A percentile compares a stretch with the other conserved stretches of the same genome.
phyloP scores from a whole-genome alignment of 2,888 invertebrate genomes.

The Octodonta nipae region DNA sequence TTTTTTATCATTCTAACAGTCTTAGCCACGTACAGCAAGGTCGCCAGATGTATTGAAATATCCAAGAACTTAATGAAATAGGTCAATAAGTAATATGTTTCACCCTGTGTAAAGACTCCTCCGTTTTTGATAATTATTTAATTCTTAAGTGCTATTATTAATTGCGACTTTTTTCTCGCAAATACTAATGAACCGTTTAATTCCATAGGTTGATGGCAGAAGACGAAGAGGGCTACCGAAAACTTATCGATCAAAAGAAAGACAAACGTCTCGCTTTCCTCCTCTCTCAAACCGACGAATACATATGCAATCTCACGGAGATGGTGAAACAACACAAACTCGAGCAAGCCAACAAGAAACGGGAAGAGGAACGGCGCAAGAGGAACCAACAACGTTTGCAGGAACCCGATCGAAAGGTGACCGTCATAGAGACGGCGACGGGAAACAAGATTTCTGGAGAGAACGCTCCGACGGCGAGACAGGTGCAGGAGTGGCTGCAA shows the following conservation, averaged over 20 bases:
- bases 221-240: constrained; percentile 98
- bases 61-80: too few relatives aligned
- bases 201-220: constrained; percentile 97
- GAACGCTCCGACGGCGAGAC: constrained; percentile 75
- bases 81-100: too few relatives aligned
- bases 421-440: constrained; percentile 76
- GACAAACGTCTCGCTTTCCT: constrained; percentile 96
- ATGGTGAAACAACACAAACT: constrained; percentile 94
- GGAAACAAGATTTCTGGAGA: constrained; percentile 67
- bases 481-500: constrained; percentile 77
- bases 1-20: too few relatives aligned
- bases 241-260: constrained; percentile 99
- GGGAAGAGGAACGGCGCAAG: constrained; percentile 66
- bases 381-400: constrained; percentile 73
- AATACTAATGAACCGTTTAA: too few relatives aligned
- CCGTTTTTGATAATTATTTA: too few relatives aligned
- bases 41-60: too few relatives aligned
- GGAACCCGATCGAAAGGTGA: constrained; percentile 77
- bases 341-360: constrained; percentile 81
- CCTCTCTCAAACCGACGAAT: constrained; percentile 95
- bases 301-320: constrained; percentile 90
- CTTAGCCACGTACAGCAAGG: too few relatives aligned
- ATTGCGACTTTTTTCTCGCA: too few relatives aligned
- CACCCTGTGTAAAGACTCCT: too few relatives aligned
- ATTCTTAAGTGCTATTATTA: too few relatives aligned